Conservation (phyloP, 2,888 invertebrate genomes). For the Rotaria socialis region DNA sequence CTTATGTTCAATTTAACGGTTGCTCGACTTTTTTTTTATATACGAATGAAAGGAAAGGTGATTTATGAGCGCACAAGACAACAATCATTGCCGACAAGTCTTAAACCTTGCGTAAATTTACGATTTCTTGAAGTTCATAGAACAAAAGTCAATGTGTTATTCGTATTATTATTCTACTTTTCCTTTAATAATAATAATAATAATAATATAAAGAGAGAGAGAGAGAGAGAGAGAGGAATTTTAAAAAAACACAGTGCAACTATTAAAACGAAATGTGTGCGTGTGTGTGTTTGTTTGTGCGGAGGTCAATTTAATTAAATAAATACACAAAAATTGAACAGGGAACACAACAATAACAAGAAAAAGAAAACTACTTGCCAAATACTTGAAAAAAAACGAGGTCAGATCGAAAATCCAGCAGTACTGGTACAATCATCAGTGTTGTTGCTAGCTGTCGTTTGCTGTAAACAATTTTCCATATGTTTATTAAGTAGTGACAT, state of each 20-base stretch:
- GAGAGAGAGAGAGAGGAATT: neutral
- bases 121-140: neutral
- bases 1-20: conserved; percentile 31
- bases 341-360: neutral
- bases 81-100: neutral
- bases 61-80: conserved; percentile 29
- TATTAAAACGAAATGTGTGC: neutral
- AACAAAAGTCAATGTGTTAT: neutral
- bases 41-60: neutral
- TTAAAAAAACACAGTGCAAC: neutral
- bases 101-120: neutral
- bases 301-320: neutral
- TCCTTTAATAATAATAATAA: neutral
- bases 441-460: neutral
- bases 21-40: neutral
- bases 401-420: neutral
- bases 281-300: neutral
- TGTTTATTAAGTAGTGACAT: conserved; percentile 92
- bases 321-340: conserved; percentile 6
- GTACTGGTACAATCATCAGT: conserved; percentile 3
- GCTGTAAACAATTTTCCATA: conserved; percentile 48
- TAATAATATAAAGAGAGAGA: neutral
- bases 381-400: neutral
- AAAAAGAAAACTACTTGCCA: neutral
- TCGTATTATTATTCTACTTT: neutral